Evolutionary conservation across 2,113 vertebrate species (phyloP), one percentile per base, ranked within the genome.

Genomic region (Pseudorhombus dupliciocellatus): DNA sequence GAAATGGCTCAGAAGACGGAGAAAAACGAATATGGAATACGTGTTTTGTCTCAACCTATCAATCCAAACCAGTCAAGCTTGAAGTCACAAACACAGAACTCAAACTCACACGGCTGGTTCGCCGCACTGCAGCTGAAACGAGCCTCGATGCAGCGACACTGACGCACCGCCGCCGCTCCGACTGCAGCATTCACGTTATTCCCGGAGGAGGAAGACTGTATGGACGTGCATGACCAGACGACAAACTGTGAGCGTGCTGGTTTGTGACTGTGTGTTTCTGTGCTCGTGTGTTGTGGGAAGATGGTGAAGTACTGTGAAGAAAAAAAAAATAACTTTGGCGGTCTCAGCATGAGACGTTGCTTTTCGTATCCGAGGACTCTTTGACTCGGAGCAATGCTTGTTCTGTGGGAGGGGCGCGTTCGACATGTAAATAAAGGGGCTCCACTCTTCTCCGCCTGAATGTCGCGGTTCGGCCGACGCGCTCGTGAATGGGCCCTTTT

Each of bases 261-360:
- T 76, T 70, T 75, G 79, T 78, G 79, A 63, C 63, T 60, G 79
- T 79, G 73, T 72, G 65, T 88, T 63, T 79, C 53, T 71, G 81
- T 84, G 87, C 78, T 84, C 48, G 77, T 81, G 83, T 76, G 81
- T 61, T 54, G 81, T 78, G 37, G 37, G 63, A 85, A 83, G 80
- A 86, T 72, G 83, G 81, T 90, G 42, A 61, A 79, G 79, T 90
- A 88, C 90, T 90, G 87, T 92, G 84, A 90, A 84, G 53, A 84
- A 77, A 40, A 61, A 61, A 70, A 60, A 66, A 64, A n/a, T n/a
- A 26, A 42, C 5, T 81, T 70, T 83, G 56, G 82, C 74, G 59
- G 67, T 81, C 44, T 34, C 66, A 24, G 67, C 54, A 44, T 59
- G 79, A 81, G 82, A 79, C 54, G 65, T 34, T 34, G 83, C 68